A percentile compares a stretch with the other conserved stretches of the same genome.
Conservation (phyloP, 2,797 vertebrate species). For the Phrynocephalus forsythii region DNA sequence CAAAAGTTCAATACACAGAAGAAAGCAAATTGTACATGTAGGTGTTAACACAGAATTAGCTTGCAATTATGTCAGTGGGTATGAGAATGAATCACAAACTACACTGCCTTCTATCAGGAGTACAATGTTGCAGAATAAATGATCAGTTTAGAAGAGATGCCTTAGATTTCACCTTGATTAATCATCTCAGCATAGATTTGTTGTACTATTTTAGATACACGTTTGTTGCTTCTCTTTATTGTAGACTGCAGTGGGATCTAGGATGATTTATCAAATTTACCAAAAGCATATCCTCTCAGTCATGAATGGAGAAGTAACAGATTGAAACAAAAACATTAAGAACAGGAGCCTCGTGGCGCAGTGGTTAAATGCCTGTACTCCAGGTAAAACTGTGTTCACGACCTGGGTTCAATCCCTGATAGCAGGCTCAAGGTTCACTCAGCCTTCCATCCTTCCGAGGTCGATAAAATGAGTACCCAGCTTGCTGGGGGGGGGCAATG, state of each 20-base stretch:
- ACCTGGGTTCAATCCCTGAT: no score
- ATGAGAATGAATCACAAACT: slow-evolving; percentile 66
- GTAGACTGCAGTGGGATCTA: slow-evolving; percentile 43
- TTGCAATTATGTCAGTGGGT: slow-evolving; percentile 59
- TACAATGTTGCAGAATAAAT: slow-evolving; percentile 54
- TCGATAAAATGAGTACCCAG: no score
- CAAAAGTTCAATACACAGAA: slow-evolving; percentile 57
- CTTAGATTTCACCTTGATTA: slow-evolving; percentile 60
- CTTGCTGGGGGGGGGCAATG: no score
- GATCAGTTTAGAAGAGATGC: slow-evolving; percentile 55
- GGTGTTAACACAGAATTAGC: slow-evolving; percentile 62
- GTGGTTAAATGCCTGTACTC: no score
- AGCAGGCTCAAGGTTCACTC: no score
- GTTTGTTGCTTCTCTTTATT: slow-evolving; percentile 66
- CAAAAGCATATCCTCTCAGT: slow-evolving; percentile 68
- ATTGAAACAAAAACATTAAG: slow-evolving; percentile 30
- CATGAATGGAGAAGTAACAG: slow-evolving; percentile 55
- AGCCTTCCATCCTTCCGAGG: no score
- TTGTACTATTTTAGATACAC: slow-evolving; percentile 53
- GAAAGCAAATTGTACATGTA: slow-evolving; percentile 52
- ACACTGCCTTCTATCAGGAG: slow-evolving; percentile 45
- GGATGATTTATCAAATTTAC: slow-evolving; percentile 75
- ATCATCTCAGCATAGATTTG: slow-evolving; percentile 58
- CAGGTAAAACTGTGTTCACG: no score
- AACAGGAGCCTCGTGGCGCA: no score